These are phyloP conservation scores for Eupithecia insigniata DNA, from an alignment of 2,888 invertebrate genomes.

Conservation along the genomic window DNA sequence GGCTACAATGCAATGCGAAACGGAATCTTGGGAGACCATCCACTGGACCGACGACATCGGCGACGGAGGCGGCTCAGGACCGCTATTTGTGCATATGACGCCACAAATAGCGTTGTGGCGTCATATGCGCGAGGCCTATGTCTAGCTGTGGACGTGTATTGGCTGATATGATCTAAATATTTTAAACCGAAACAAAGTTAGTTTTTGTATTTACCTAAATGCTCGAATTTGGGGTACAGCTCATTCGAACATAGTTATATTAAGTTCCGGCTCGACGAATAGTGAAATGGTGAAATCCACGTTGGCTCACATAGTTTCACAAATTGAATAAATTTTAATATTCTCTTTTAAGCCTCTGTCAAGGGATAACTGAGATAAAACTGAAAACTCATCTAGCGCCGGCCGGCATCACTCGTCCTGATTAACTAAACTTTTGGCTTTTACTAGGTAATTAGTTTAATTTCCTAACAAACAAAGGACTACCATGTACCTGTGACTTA, in stretches of 20 bases:
- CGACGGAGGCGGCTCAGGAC: no score
- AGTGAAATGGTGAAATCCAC: slow-evolving; percentile 10
- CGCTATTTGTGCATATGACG: no score
- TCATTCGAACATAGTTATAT: slow-evolving; percentile 43
- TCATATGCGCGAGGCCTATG: no score
- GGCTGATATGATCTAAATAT: no score
- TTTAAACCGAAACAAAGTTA: not conserved
- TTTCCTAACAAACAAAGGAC: slow-evolving; percentile 6
- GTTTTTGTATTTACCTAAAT: not conserved
- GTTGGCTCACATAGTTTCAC: slow-evolving; percentile 45
- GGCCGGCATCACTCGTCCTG: slow-evolving; percentile 60
- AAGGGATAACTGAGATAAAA: slow-evolving; percentile 64
- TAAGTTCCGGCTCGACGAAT: slow-evolving; percentile 42
- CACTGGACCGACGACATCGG: no score
- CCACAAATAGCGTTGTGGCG: no score
- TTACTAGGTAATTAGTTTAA: slow-evolving; percentile 18
- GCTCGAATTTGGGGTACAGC: not conserved
- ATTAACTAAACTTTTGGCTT: slow-evolving; percentile 74
- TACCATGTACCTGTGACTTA: slow-evolving; percentile 3
- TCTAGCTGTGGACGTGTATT: no score
- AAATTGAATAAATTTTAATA: slow-evolving; percentile 73
- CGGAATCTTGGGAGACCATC: no score
- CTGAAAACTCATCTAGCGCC: slow-evolving; percentile 57
- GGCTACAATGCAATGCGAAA: no score
- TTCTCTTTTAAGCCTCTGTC: slow-evolving; percentile 51